Percentiles rank a stretch among this genome's conserved stretches.
phyloP scores from a whole-genome alignment of 2,888 invertebrate genomes.

The Pyrgus malvae region DNA sequence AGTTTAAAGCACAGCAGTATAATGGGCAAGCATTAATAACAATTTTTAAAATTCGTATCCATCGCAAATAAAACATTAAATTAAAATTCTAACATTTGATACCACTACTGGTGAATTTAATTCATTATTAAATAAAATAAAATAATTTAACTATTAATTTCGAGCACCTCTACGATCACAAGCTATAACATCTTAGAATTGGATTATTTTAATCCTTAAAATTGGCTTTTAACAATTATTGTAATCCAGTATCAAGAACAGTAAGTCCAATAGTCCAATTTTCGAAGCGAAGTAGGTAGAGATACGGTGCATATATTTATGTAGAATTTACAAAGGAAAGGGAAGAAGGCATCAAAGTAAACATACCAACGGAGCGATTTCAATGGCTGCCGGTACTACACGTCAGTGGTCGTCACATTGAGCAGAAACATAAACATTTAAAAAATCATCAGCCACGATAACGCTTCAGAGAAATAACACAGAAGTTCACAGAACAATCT shows the following conservation, averaged over 20 bases:
- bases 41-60: too few relatives aligned
- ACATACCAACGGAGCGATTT: constrained; percentile 58
- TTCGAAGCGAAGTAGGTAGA: not conserved
- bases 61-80: too few relatives aligned
- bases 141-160: too few relatives aligned
- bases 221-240: not conserved
- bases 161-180: too few relatives aligned
- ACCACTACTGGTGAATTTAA: too few relatives aligned
- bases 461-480: constrained; percentile 47
- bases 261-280: not conserved
- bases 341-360: constrained; percentile 58
- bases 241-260: constrained; percentile 6
- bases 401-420: constrained; percentile 70
- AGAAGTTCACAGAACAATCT: constrained; percentile 54
- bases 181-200: too few relatives aligned
- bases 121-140: too few relatives aligned
- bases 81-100: too few relatives aligned
- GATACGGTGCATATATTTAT: constrained; percentile 10
- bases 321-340: constrained; percentile 47
- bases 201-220: too few relatives aligned
- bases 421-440: constrained; percentile 79
- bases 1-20: too few relatives aligned
- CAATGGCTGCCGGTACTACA: constrained; percentile 60
- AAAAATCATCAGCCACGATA: constrained; percentile 71
- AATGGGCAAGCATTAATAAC: too few relatives aligned